Base-by-base conservation (phyloP, 1,140 invertebrate species). In the Danaus melanippus region DNA sequence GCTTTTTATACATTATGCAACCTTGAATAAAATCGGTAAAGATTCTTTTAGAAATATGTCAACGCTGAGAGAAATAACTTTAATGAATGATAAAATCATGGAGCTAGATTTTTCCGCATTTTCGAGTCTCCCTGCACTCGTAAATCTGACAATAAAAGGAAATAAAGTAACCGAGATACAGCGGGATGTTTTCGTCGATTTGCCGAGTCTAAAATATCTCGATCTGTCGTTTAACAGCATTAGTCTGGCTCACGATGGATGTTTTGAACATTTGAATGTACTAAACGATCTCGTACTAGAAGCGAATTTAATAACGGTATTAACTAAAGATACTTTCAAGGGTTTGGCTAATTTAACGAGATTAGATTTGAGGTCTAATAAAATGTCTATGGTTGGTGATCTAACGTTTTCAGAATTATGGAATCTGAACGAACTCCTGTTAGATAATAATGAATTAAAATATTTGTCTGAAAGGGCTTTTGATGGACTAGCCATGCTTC, bases 81-180 rank as follows among this genome's bases (percentile, higher is more conserved):
- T 95, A 60, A 90, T 89, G 51, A 89, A 90, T 47, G 93, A 94
- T 79, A 88, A 89, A 62, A 94, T 96, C 58, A 84, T 89, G n/a
- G 84, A 78, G 3, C 74, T 96, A 60, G 89, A 89, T 55, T 89
- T 89, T 64, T 89, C 92, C 58, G 88, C 93, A 2, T 93, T 96
- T 74, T 88, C 90, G 48, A 90, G 92, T 64, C 88, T 94, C 61
- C 89, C 87, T 1, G 68, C 78, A 58, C 82, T 95, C 50, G 88
- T 89, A 45, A 88, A 90, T 40, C 86, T 95, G 61, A 91, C 90
- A 69, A 85, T 95, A 66, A 91, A 92, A 59, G 90, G 92, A 59
- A 95, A 95, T 84, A 87, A 89, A 67, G 90, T 95, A 53, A 84
- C 87, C 6, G 92, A 93, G 70, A 90, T 95, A 65, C 90, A 92